Base-by-base conservation (phyloP, 2,113 vertebrate species). In the Tringa solitaria region DNA sequence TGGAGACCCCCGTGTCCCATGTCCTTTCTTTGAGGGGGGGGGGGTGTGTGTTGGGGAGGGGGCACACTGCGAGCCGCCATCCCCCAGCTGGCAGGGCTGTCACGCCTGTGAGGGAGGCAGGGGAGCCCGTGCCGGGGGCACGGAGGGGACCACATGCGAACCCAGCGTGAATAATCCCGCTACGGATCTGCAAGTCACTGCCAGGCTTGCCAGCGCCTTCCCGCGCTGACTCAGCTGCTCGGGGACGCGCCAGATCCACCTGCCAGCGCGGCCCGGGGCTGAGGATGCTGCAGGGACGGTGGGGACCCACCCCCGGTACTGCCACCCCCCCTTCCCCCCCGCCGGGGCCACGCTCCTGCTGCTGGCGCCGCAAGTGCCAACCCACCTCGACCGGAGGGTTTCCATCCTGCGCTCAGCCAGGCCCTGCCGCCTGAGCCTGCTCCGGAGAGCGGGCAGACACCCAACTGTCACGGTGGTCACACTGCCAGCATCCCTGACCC, bases 121-220 rank as follows among this genome's bases (percentile, higher is more conserved):
- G 19, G 1, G 51, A 33, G 30, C 39, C 37, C 9, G 7, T 2
- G 4, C 8, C 3, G 30, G 77, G 28, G 57, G 28, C 61, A 9
- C 7, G 4, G 39, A 3, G 7, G 57, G 76, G 60, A 90, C 79
- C 41, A 59, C 84, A 16, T 1, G 67, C 14, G 14, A 69, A 30
- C 22, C 60, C 57, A 8, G 51, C 12, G 37, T 45, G 43, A 80
- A 74, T 10, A 21, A 89, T 53, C 85, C 84, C 4, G 15, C 53
- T 67, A 37, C 81, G 24, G 95, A 96, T 72, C 90, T 96, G 94
- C 88, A 96, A 95, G 96, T 90, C 87, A 92, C 21, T 3, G 67
- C 82, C 74, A 53, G 73, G 30, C 24, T 61, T 17, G 3, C 83
- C 83, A 87, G 86, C 16, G n/a, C 88, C 75, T 61, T 61, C 60